These are phyloP conservation scores for Hestina assimilis DNA, from an alignment of 1,140 invertebrate genomes.

Conservation along the genomic window DNA sequence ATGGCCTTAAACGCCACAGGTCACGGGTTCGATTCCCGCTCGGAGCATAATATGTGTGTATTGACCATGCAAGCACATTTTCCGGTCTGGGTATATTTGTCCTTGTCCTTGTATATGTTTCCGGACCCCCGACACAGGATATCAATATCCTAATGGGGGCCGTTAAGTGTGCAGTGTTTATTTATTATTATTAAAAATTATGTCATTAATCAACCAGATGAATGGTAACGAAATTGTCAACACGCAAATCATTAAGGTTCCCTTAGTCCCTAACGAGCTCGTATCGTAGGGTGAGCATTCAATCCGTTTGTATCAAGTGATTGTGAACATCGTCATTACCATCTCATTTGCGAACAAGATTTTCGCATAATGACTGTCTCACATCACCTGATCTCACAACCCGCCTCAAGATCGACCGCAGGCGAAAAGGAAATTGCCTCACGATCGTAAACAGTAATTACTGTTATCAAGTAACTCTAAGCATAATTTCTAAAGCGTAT, in stretches of 20 bases:
- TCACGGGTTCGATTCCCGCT: no score
- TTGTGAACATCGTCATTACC: slow-evolving; percentile 25
- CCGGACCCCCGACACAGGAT: no score
- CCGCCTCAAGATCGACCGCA: slow-evolving; percentile 20
- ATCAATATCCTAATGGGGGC: no score
- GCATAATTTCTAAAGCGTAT: slow-evolving; percentile 37
- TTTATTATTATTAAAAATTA: no score
- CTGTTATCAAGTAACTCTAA: slow-evolving; percentile 36
- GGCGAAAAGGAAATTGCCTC: slow-evolving; percentile 48
- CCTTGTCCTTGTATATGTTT: no score
- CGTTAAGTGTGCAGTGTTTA: no score
- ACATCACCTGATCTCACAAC: no score
- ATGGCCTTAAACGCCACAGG: no score
- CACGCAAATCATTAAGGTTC: background rate
- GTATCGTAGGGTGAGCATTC: background rate
- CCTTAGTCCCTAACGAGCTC: background rate
- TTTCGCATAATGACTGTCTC: slow-evolving; percentile 10
- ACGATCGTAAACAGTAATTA: slow-evolving; percentile 49
- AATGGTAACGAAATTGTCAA: background rate
- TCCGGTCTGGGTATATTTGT: no score
- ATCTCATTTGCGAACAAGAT: slow-evolving; percentile 26
- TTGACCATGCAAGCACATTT: no score
- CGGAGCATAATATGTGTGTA: no score
- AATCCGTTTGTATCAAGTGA: slow-evolving; percentile 2
- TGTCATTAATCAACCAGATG: no score